Percentiles rank a stretch among this genome's conserved stretches.
These are phyloP conservation scores for cat (Felis catus) DNA, from an alignment of 2,113 vertebrate species.

Conservation along the genomic window F.catus_Fca126_mat1.0 CM031417.1:971501-972000, in stretches of 20 bases:
- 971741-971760: too few species aligned
- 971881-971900: not conserved
- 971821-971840: too few species aligned
- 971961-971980: not conserved
- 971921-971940: too few species aligned
- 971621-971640: not conserved
- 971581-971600: not conserved
- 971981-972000: not conserved
- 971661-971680: not conserved
- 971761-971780: not conserved
- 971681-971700: not conserved
- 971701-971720: not conserved
- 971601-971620: not conserved
- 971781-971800: too few species aligned
- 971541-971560: not conserved
- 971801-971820: too few species aligned
- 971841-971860: too few species aligned
- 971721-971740: not conserved
- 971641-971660: not conserved
- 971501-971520: not conserved
- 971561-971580: not conserved
- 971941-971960: not conserved
- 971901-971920: fast-evolving
- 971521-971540: not conserved
- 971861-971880: too few species aligned